These are phyloP conservation scores for Gobiocypris rarus DNA, from an alignment of 2,113 vertebrate genomes.

Conservation along the genomic window DNA sequence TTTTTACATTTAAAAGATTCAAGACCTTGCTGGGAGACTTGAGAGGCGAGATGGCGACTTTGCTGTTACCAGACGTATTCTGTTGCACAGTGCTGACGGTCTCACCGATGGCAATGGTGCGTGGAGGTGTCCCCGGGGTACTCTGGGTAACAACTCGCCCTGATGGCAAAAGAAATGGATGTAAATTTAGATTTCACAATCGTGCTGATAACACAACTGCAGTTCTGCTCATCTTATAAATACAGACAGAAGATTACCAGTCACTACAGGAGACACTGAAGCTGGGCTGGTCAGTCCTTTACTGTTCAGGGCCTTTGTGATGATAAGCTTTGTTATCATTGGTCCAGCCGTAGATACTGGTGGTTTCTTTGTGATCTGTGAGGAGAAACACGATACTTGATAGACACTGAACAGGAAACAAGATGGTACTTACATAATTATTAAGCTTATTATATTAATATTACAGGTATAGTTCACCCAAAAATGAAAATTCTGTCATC, in stretches of 20 bases:
- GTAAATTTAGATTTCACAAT: neutral
- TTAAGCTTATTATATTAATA: neutral
- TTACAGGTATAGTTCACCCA: too few relatives aligned
- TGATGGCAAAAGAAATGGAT: conserved; percentile 61
- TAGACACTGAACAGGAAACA: neutral
- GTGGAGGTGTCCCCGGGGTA: conserved; percentile 84
- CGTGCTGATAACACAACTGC: neutral
- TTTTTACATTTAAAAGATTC: neutral
- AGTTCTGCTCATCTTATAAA: neutral
- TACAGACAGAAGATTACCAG: conserved; percentile 73
- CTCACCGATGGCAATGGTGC: conserved; percentile 89
- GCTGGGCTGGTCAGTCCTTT: conserved; percentile 89
- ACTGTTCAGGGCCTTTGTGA: conserved; percentile 95
- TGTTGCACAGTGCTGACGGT: conserved; percentile 83
- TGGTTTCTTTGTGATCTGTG: conserved; percentile 93
- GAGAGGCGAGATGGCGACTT: conserved; percentile 97
- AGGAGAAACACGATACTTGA: conserved; percentile 1
- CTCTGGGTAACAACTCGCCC: conserved; percentile 90
- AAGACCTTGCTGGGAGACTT: conserved; percentile 96
- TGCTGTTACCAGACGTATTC: conserved; percentile 81
- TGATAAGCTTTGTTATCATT: conserved; percentile 93
- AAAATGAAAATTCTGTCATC: too few relatives aligned
- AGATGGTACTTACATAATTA: neutral
- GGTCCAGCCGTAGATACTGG: conserved; percentile 89
- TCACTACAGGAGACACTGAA: conserved; percentile 85